Evolutionary conservation across 2,888 invertebrate species (phyloP).

Genomic region (Acrocyrtus sp.): DNA sequence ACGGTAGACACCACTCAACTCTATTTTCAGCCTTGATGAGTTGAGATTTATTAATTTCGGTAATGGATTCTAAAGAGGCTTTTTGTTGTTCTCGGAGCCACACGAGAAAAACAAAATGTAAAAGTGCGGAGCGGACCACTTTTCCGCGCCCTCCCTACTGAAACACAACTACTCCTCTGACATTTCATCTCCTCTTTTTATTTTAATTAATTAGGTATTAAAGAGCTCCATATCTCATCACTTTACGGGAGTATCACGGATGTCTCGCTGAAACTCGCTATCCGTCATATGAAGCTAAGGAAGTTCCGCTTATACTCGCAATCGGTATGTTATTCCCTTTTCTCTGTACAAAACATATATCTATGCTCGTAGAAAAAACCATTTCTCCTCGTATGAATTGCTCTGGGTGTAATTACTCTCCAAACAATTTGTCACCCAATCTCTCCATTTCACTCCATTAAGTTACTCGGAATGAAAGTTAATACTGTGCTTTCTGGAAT

Average conservation of each 20-base stretch:
- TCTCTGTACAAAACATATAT: too few relatives aligned
- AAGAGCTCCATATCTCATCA: conserved; percentile 46
- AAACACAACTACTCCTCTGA: background rate
- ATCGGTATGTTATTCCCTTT: conserved; percentile 46
- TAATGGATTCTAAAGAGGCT: conserved; percentile 10
- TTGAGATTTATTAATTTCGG: conserved; percentile 16
- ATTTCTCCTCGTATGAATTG: too few relatives aligned
- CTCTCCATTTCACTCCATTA: too few relatives aligned
- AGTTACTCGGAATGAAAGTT: too few relatives aligned
- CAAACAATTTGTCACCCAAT: too few relatives aligned
- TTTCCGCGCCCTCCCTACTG: too few relatives aligned
- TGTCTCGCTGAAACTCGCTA: conserved; percentile 27
- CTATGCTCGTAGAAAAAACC: too few relatives aligned
- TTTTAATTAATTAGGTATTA: conserved; percentile 32
- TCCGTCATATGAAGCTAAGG: conserved; percentile 38
- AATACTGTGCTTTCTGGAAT: too few relatives aligned
- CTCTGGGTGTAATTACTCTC: too few relatives aligned
- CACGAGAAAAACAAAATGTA: too few relatives aligned
- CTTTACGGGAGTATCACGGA: conserved; percentile 49
- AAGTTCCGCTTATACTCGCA: conserved; percentile 44
- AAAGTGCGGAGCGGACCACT: too few relatives aligned
- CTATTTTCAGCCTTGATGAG: background rate
- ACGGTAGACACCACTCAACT: background rate
- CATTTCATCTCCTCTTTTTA: too few relatives aligned
- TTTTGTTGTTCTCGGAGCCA: background rate